These are phyloP conservation scores for Porites divaricata DNA, from an alignment of 92 coral and sea anemone genomes.

Conservation along the genomic window DNA sequence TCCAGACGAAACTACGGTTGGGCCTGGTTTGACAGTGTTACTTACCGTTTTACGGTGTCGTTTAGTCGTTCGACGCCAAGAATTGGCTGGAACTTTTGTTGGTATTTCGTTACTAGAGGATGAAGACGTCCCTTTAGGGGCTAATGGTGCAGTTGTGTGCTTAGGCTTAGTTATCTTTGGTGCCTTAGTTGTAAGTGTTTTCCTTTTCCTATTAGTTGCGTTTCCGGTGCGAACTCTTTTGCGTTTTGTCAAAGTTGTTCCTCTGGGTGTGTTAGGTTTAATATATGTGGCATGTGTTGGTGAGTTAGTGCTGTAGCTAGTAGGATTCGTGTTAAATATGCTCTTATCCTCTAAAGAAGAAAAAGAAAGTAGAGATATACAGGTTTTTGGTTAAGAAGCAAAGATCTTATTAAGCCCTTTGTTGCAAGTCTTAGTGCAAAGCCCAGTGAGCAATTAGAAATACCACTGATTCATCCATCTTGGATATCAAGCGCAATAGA, in stretches of 20 bases:
- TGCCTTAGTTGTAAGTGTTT: constrained; percentile 33
- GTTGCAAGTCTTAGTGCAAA: not conserved
- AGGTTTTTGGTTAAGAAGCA: not conserved
- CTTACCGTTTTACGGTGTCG: constrained; percentile 20
- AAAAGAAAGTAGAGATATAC: constrained; percentile 14
- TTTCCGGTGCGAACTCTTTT: constrained; percentile 25
- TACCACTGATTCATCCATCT: too few species aligned
- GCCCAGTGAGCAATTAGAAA: too few species aligned
- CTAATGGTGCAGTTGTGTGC: constrained; percentile 10
- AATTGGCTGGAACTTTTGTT: not conserved
- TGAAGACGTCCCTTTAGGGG: not conserved
- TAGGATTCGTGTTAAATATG: constrained; percentile 10
- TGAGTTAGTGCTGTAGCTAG: constrained; percentile 25
- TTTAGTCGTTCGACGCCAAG: not conserved
- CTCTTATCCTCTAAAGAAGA: constrained; percentile 33
- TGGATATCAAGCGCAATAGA: not conserved
- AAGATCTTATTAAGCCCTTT: not conserved
- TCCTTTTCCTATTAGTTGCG: constrained; percentile 8
- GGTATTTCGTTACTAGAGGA: not conserved
- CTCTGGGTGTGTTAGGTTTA: constrained; percentile 14
- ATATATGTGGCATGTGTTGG: constrained; percentile 19
- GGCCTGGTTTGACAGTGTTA: constrained; percentile 23
- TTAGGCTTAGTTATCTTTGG: constrained; percentile 36
- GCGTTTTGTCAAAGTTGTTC: constrained; percentile 32
- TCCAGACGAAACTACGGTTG: constrained; percentile 13